Base-by-base conservation (phyloP, 1,140 invertebrate species). In the Caenorhabditis brenneri region DNA sequence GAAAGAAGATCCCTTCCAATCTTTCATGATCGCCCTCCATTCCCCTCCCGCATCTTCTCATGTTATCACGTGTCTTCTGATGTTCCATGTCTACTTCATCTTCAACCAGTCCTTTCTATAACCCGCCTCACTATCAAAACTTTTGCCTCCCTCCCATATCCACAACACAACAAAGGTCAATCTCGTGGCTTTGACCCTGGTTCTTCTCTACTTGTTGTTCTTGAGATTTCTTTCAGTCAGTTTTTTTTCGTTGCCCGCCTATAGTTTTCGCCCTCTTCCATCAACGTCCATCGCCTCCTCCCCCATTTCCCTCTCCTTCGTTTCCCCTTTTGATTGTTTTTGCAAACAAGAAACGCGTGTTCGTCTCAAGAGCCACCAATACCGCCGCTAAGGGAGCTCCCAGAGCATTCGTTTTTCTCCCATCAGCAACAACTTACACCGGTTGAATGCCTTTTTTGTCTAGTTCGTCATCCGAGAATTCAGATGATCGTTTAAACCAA, bases 291-390 rank as follows among this genome's bases (percentile, higher is more conserved):
- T 19, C 9, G 15, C 29, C 29, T 15, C 10, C 29, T 58, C 55
- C 29, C 7, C 29, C 42, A 29, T 58, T 27, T 31, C 27, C 29
- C 29, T 58, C 55, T 15, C 10, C n/a, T n/a, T n/a, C n/a, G n/a
- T n/a, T 65, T 27, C 31, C 33, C 60, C 24, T 65, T 65, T 65
- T 65, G 53, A 65, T 65, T 65, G 60, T 65, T 65, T 65, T 65
- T 65, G 60, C 60, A 65, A 65, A 65, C 60, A 65, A 65, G 60
- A 65, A 12, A 65, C 33, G 60, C 33, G 31, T 65, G 60, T 65
- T 65, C 60, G 60, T 65, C 60, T 65, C 60, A 65, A 65, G 60
- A 65, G 60, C 60, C 60, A 65, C 60, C 60, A 65, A 24, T 65
- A 65, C 29, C 33, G 29, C 60, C 60, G 60, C 31, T 39, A 65